These are phyloP conservation scores for Leptoteleia sp. DNA, from an alignment of 1,140 invertebrate genomes.

Conservation along the genomic window DNA sequence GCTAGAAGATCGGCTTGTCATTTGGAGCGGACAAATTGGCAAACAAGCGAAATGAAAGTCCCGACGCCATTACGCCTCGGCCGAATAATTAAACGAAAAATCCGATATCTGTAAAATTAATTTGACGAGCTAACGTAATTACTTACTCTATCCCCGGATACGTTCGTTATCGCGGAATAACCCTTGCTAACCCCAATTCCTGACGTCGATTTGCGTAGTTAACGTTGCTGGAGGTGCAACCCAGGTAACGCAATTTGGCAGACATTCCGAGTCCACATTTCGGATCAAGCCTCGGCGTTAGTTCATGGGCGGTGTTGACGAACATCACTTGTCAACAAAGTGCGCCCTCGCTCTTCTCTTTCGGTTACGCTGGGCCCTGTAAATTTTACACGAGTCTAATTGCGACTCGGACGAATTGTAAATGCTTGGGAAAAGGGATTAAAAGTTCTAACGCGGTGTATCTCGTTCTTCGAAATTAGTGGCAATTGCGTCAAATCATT, in stretches of 20 bases:
- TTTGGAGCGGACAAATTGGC: constrained; percentile 11
- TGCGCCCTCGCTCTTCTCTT: constrained; percentile 10
- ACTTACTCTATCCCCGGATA: constrained; percentile 2
- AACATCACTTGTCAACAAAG: constrained; percentile 52
- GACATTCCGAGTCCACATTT: constrained; percentile 38
- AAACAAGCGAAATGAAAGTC: constrained; percentile 20
- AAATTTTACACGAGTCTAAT: constrained; percentile 33
- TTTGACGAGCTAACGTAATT: constrained; percentile 31
- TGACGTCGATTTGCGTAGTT: constrained; percentile 51
- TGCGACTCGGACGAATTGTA: background rate
- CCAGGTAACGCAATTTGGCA: constrained; percentile 43
- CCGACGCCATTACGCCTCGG: background rate
- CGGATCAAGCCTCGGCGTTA: constrained; percentile 10
- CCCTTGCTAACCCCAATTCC: constrained; percentile 18
- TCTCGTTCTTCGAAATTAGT: no score
- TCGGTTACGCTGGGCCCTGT: constrained; percentile 6
- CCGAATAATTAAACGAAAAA: constrained; percentile 38
- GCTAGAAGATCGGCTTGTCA: background rate
- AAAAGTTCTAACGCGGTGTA: no score
- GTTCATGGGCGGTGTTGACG: constrained; percentile 24
- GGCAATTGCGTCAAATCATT: no score
- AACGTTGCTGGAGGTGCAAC: constrained; percentile 41
- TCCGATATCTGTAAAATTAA: constrained; percentile 14
- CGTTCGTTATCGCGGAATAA: constrained; percentile 32
- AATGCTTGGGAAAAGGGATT: no score